Evolutionary conservation across 2,797 vertebrate species (phyloP).

Genomic region (Chromobotia macracanthus): DNA sequence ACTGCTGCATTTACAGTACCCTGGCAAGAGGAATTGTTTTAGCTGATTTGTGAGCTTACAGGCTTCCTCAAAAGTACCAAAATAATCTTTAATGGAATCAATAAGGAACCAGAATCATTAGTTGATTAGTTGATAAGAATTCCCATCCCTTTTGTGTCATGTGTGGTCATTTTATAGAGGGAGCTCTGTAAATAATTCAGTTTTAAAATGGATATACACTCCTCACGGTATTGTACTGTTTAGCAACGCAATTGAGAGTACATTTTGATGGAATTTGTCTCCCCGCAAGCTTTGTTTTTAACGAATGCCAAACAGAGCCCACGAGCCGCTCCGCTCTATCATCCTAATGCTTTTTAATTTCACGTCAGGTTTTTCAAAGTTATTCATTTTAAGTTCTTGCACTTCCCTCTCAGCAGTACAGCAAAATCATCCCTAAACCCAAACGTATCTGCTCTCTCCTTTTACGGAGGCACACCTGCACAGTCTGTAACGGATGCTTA

Average conservation of each 20-base stretch:
- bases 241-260: neutral
- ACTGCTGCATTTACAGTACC: too few species aligned
- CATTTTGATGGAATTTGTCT: conserved; percentile 30
- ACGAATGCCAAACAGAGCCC: conserved; percentile 28
- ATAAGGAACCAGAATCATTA: neutral
- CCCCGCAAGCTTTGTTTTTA: conserved; percentile 26
- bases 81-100: too few species aligned
- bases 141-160: neutral
- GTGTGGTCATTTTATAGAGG: neutral
- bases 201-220: conserved; percentile 20
- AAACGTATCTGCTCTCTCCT: conserved; percentile 41
- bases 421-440: conserved; percentile 21
- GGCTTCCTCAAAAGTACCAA: neutral
- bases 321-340: conserved; percentile 20
- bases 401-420: conserved; percentile 22
- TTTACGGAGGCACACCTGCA: conserved; percentile 45
- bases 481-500: conserved; percentile 17
- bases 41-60: neutral
- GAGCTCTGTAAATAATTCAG: conserved; percentile 15
- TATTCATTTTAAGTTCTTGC: conserved; percentile 25
- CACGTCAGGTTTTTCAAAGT: conserved; percentile 22
- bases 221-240: conserved; percentile 3
- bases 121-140: too few species aligned
- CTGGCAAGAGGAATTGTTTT: neutral
- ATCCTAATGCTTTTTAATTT: conserved; percentile 42